These are phyloP conservation scores for Phalacrocorax pelagicus DNA, from an alignment of 2,113 vertebrate species.

Conservation along the genomic window DNA sequence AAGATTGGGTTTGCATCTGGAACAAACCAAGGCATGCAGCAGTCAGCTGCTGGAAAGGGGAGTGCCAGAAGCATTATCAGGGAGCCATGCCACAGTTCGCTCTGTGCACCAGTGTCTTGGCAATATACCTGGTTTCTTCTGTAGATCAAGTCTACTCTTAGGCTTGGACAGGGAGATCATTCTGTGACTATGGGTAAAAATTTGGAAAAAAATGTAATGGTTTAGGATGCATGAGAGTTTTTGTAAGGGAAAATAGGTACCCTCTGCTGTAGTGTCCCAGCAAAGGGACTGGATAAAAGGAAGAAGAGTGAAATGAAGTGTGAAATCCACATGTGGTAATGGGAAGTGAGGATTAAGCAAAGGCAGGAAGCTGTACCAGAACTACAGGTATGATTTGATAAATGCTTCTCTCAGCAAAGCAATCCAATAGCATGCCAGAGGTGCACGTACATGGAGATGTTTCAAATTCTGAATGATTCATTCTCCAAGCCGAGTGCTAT, in stretches of 20 bases:
- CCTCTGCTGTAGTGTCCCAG: neutral
- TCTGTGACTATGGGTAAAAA: neutral
- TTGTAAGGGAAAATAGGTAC: neutral
- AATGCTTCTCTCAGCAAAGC: neutral
- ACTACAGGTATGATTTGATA: neutral
- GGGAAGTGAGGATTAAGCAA: neutral
- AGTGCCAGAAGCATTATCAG: neutral
- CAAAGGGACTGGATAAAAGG: neutral
- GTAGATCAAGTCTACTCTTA: fast-evolving
- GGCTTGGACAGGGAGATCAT: neutral
- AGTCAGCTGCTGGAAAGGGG: neutral
- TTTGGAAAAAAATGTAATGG: neutral
- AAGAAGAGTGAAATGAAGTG: neutral
- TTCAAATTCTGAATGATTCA: neutral
- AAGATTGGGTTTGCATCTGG: neutral
- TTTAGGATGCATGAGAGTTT: neutral
- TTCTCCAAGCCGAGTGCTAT: fast-evolving
- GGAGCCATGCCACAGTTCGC: neutral
- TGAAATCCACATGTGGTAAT: neutral
- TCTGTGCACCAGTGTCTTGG: neutral
- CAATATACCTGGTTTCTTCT: neutral
- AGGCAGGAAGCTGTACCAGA: neutral
- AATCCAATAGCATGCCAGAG: too few relatives aligned
- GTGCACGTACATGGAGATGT: neutral
- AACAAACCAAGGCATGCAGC: neutral